Base-by-base conservation (phyloP, 1,140 invertebrate species). In the Marisa cornuarietis region DNA sequence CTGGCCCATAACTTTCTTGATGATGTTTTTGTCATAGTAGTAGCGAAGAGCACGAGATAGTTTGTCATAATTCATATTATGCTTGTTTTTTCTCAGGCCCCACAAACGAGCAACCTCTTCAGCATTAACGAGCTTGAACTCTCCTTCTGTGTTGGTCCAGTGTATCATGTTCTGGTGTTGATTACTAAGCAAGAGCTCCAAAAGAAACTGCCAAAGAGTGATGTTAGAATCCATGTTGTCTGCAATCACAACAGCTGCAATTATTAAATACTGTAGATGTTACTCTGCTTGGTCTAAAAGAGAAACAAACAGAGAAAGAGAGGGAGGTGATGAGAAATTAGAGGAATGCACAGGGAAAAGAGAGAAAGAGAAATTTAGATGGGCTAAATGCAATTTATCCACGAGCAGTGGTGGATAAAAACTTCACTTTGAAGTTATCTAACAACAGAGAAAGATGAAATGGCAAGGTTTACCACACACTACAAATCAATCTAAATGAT, bases 41-140 rank as follows among this genome's bases (percentile, higher is more conserved):
- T 99, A 99, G 71, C 98, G 95, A 26, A 99, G 93, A 58, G 97
- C 98, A 61, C 98, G 95, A 80, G 96, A 97, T 79, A 99, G 92
- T 89, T 99, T 99, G 92, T 99, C 97, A 89, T 99, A 99, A 91
- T 99, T 99, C 97, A 99, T 99, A 91, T 99, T 99, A 42, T 96
- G 96, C 91, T 99, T 99, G 91, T 99, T 99, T 90, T 99, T 99
- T 13, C 98, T 94, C 71, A 98, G 95, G 20, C 98, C 98, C 97
- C 98, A 99, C 72, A 97, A 94, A 83, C 96, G 93, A 1, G 98
- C 98, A 72, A 99, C 98, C 92, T 99, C 97, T 92, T 99, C 97
- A 0, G 98, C 97, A 91, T 99, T 97, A 24, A 97, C 96, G 42
- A 99, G 93, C 91, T 99, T 99, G 91, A 99, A 99, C 91, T 99